Conservation (phyloP, 2,797 vertebrate species). For the Acanthopagrus latus region DNA sequence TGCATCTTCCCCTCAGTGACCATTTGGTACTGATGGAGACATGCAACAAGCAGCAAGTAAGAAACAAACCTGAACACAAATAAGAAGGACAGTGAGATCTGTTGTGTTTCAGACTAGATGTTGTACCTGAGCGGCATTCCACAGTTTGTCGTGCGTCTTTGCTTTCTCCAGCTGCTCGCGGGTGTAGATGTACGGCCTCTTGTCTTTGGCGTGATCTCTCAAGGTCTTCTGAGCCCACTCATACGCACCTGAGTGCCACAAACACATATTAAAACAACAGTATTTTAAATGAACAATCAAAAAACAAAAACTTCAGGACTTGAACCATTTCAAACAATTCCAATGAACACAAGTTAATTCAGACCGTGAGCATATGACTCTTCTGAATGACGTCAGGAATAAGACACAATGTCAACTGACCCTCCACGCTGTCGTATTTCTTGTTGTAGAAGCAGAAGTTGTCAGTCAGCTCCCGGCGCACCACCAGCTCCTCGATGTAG, state of each 20-base stretch:
- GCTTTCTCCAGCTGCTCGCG: slow-evolving; percentile 87
- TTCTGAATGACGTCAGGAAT: neutral
- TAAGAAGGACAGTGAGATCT: neutral
- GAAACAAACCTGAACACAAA: neutral
- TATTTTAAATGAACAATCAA: no score
- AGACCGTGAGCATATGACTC: neutral
- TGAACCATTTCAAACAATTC: neutral
- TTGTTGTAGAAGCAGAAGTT: slow-evolving; percentile 95
- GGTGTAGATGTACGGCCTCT: slow-evolving; percentile 84
- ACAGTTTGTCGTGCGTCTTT: slow-evolving; percentile 88
- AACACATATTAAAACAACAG: neutral
- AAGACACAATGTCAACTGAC: slow-evolving; percentile 71
- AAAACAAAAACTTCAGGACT: neutral
- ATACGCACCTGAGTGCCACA: slow-evolving; percentile 78
- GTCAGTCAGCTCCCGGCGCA: slow-evolving; percentile 92
- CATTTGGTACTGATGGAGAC: slow-evolving; percentile 84
- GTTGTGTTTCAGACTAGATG: neutral
- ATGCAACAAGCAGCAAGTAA: neutral
- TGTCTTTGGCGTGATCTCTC: slow-evolving; percentile 87
- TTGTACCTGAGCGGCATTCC: slow-evolving; percentile 91
- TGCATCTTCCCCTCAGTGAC: slow-evolving; percentile 93
- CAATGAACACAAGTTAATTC: neutral
- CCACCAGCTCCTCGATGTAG: slow-evolving; percentile 91
- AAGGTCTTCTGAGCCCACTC: slow-evolving; percentile 91
- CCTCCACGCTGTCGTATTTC: slow-evolving; percentile 90